A percentile compares a stretch with the other conserved stretches of the same genome.
phyloP scores from a whole-genome alignment of 2,888 invertebrate species.

The Heliconius hortense region DNA sequence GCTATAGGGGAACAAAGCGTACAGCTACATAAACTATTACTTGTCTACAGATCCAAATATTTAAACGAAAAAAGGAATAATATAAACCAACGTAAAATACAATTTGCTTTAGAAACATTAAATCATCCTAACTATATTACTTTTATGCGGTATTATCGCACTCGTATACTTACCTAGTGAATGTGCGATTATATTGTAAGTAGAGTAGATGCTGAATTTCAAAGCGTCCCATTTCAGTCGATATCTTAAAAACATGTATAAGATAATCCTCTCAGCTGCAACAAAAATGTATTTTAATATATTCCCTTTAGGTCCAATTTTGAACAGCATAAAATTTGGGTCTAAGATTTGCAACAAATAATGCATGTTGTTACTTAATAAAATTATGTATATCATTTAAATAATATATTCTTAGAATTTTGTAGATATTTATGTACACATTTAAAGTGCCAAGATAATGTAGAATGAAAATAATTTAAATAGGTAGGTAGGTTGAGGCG shows the following conservation, averaged over 20 bases:
- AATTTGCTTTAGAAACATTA: neutral
- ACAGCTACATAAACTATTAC: too few species aligned
- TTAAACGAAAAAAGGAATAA: neutral
- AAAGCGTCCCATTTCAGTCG: conserved; percentile 75
- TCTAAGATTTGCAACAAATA: conserved; percentile 3
- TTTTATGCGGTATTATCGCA: conserved; percentile 5
- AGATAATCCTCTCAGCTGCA: conserved; percentile 70
- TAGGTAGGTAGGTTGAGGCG: too few species aligned
- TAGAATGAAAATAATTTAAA: neutral
- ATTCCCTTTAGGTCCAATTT: neutral
- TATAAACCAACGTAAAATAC: neutral
- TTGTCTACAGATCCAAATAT: neutral
- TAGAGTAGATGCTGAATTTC: conserved; percentile 72
- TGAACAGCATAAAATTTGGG: neutral
- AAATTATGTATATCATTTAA: conserved; percentile 15
- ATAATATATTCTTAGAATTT: neutral
- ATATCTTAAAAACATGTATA: conserved; percentile 71
- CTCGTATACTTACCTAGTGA: conserved; percentile 62
- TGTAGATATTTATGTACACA: neutral
- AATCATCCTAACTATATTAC: neutral
- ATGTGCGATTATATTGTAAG: conserved; percentile 69
- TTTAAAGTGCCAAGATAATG: neutral
- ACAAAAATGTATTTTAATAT: conserved; percentile 29
- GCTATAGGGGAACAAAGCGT: too few species aligned
- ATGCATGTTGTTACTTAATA: conserved; percentile 15